phyloP scores from a whole-genome alignment of 2,888 invertebrate genomes.

The Ophion costatus region DNA sequence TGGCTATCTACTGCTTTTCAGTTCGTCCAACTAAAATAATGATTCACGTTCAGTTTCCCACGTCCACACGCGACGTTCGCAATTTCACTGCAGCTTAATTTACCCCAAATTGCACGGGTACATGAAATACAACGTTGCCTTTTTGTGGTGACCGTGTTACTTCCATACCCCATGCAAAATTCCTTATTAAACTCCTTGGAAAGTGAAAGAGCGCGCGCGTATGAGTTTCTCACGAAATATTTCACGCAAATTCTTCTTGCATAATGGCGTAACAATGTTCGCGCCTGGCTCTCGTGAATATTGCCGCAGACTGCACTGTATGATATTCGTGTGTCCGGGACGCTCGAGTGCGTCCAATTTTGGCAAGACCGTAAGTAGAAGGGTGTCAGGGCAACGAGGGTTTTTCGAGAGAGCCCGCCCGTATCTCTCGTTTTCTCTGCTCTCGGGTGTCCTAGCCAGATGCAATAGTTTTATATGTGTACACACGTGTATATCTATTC shows the following conservation, averaged over 20 bases:
- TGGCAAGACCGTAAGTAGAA: slow-evolving; percentile 48
- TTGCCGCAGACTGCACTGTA: slow-evolving; percentile 5
- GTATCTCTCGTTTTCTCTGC: not conserved
- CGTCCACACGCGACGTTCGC: not conserved
- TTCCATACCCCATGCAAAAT: not conserved
- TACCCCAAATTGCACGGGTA: not conserved
- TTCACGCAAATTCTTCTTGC: not conserved
- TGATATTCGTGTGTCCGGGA: slow-evolving; percentile 51
- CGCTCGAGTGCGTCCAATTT: slow-evolving; percentile 63
- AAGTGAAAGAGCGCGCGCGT: not conserved
- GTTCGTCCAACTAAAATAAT: not conserved
- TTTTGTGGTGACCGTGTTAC: not conserved
- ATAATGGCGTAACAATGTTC: not conserved
- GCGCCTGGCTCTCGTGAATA: not conserved
- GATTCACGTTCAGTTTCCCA: too few relatives aligned
- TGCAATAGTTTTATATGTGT: not conserved
- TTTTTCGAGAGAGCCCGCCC: slow-evolving; percentile 1
- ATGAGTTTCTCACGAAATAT: not conserved
- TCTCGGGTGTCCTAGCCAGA: slow-evolving; percentile 30
- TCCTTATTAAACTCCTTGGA: not conserved
- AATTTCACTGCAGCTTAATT: not conserved
- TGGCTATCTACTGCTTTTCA: not conserved
- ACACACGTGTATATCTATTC: not conserved
- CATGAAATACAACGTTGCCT: not conserved
- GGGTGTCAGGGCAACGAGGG: slow-evolving; percentile 32